Evolutionary conservation across 2,797 vertebrate genomes (phyloP).

Genomic region (Sarcophilus harrisii): DNA sequence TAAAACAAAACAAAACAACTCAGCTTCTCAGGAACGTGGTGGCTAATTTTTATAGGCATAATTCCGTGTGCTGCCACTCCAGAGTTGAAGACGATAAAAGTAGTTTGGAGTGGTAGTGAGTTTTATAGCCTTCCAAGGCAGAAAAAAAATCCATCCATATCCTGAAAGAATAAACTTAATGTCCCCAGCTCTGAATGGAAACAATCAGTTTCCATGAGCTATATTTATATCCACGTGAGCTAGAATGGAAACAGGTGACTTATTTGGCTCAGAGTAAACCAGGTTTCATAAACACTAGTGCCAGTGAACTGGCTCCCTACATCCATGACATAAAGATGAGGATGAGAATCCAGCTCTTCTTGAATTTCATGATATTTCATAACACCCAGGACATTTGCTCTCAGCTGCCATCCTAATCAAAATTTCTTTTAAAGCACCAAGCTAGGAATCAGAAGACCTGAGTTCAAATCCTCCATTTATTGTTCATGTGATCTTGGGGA

Average conservation of each 20-base stretch:
- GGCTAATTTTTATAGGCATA: slow-evolving; percentile 57
- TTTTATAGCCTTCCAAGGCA: neutral
- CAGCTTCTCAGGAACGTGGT: slow-evolving; percentile 32
- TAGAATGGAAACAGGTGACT: neutral
- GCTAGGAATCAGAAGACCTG: neutral
- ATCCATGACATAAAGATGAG: neutral
- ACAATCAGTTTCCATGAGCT: neutral
- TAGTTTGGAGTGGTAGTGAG: slow-evolving; percentile 25
- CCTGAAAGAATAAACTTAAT: slow-evolving; percentile 52
- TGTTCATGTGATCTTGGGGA: neutral
- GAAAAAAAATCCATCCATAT: neutral
- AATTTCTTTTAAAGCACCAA: neutral
- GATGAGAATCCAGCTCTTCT: neutral
- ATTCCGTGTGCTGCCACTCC: slow-evolving; percentile 27
- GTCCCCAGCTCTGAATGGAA: neutral
- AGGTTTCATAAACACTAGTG: neutral
- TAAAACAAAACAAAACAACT: slow-evolving; percentile 39
- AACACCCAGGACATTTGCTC: neutral
- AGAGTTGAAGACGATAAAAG: slow-evolving; percentile 53
- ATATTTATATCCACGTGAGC: neutral
- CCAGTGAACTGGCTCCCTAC: neutral
- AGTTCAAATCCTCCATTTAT: neutral
- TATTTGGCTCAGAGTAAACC: neutral
- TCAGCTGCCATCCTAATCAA: neutral
- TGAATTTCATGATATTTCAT: neutral